A percentile compares a stretch with the other conserved stretches of the same genome.
These are phyloP conservation scores for Torymus tubicola DNA, from an alignment of 2,888 invertebrate species.

Conservation along the genomic window DNA sequence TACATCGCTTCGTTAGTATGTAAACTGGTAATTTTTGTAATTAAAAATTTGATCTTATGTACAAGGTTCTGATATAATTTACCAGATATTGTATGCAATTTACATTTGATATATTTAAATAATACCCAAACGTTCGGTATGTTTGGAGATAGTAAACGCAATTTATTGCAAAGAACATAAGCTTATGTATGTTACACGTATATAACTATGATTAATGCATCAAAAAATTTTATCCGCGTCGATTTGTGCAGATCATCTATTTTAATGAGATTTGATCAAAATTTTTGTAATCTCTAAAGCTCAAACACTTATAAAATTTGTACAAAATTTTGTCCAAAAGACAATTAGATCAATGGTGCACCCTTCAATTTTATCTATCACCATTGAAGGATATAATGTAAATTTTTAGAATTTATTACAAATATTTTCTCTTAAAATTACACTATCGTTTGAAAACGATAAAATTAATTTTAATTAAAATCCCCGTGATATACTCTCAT, in stretches of 20 bases:
- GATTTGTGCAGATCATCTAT: conserved; percentile 50
- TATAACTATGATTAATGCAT: conserved; percentile 41
- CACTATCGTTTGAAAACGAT: conserved; percentile 13
- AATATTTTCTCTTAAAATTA: conserved; percentile 38
- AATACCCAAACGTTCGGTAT: conserved; percentile 39
- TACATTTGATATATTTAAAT: conserved; percentile 50
- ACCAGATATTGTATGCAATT: conserved; percentile 53
- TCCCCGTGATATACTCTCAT: conserved; percentile 21
- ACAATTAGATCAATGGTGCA: conserved; percentile 28
- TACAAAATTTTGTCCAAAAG: conserved; percentile 55
- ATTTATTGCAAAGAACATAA: conserved; percentile 33
- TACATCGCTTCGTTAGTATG: conserved; percentile 37
- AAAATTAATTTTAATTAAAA: conserved; percentile 41
- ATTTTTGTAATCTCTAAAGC: conserved; percentile 41
- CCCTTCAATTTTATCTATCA: conserved; percentile 6
- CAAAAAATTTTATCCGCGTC: conserved; percentile 31
- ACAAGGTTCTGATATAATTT: conserved; percentile 48
- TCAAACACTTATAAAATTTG: conserved; percentile 57
- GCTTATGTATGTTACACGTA: conserved; percentile 47
- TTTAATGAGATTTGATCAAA: conserved; percentile 48
- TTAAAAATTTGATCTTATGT: conserved; percentile 53
- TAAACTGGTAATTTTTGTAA: conserved; percentile 41
- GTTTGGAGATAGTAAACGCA: conserved; percentile 40
- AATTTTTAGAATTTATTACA: conserved; percentile 43
- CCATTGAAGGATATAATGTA: conserved; percentile 40